Evolutionary conservation across 2,888 invertebrate species (phyloP).

Genomic region (Campoplex nolae): DNA sequence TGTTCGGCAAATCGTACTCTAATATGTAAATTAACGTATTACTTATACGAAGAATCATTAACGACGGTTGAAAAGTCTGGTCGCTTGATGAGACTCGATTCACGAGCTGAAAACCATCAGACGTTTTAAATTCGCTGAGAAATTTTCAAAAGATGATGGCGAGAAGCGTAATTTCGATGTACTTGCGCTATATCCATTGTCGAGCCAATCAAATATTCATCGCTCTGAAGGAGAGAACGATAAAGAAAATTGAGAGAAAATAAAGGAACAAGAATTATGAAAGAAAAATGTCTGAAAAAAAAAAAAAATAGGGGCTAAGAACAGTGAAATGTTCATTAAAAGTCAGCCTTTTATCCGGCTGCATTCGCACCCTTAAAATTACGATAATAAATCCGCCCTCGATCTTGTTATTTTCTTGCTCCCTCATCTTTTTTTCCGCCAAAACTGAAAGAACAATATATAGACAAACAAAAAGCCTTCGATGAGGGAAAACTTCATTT

Average conservation of each 20-base stretch:
- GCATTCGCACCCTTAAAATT: conserved; percentile 27
- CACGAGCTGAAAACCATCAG: neutral
- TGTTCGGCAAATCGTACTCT: conserved; percentile 12
- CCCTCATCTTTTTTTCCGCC: neutral
- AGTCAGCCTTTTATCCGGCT: conserved; percentile 47
- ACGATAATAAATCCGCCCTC: conserved; percentile 6
- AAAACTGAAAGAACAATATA: neutral
- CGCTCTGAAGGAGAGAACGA: conserved; percentile 20
- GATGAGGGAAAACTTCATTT: conserved; percentile 1
- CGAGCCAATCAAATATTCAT: conserved; percentile 68
- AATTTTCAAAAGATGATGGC: conserved; percentile 38
- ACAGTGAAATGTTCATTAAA: conserved; percentile 47
- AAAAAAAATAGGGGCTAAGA: conserved; percentile 8
- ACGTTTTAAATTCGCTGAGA: conserved; percentile 47
- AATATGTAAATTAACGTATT: conserved; percentile 54
- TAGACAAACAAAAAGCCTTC: conserved; percentile 8
- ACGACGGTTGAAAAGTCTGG: conserved; percentile 31
- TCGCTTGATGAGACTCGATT: conserved; percentile 38
- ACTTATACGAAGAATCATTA: conserved; percentile 56
- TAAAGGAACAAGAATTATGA: conserved; percentile 16
- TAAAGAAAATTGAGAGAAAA: neutral
- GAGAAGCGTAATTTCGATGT: conserved; percentile 9
- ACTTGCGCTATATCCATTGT: conserved; percentile 26
- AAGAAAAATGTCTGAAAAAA: neutral
- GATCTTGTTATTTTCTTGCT: neutral